Base-by-base conservation (phyloP, 1,140 invertebrate genomes). In the Drosophila prosaltans region DNA sequence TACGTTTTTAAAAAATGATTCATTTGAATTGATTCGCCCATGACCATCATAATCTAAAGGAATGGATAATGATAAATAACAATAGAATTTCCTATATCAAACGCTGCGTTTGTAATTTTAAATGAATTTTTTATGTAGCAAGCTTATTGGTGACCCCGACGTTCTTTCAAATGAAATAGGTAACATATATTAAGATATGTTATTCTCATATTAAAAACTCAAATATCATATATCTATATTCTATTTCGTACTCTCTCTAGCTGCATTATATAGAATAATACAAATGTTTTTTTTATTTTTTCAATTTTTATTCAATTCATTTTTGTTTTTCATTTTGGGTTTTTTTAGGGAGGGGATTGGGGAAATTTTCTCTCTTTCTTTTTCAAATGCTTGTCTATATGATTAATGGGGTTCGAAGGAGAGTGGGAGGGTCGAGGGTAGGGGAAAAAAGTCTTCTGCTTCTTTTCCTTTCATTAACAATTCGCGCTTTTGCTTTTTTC, bases 291-390 rank as follows among this genome's bases (percentile, higher is more conserved):
- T 74, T 40, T 61, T 39, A 69, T 77, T 74, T 64, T 26, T 51
- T 45, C 41, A 74, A 54, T 71, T 74, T 78, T 70, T 78, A 55
- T 78, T 78, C 45, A 68, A 48, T 51, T 74, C 55, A 66, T 65
- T 40, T 59, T 65, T 65, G 24, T 63, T 73, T 70, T 8, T 39
- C 6, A 36, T 36, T 45, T 62, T 62, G 66, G 28, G 28, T 0
- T 55, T 40, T 36, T 16, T 16, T 16, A 0, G 16, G 16, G 41
- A 24, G 32, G 26, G 6, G 45, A 9, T 9, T 51, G 24, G 5
- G 21, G 45, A 51, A 9, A 26, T 26, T 51, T 5, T 43, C n/a
- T n/a, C 21, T 10, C 2, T 51, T 10, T 51, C 21, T 24, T 9
- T 51, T 24, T 26, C 21, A 51, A 51, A 51, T 51, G 45, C 45